Evolutionary conservation across 2,797 vertebrate species (phyloP).

Genomic region (Hafferia zeledoni): DNA sequence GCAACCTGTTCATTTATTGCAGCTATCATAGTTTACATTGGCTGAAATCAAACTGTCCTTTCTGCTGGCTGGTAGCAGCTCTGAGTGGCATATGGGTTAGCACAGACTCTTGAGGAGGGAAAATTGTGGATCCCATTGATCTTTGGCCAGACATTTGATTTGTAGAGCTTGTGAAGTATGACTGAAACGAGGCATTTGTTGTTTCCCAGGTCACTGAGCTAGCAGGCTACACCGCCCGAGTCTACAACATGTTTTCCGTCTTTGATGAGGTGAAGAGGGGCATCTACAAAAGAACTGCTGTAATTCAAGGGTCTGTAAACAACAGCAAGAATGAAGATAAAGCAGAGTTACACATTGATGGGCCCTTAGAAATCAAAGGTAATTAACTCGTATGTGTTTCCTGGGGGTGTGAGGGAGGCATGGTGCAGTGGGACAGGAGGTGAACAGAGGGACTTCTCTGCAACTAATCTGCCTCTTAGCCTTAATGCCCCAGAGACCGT

Average conservation of each 20-base stretch:
- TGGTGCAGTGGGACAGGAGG: background rate
- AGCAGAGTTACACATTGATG: conserved; percentile 81
- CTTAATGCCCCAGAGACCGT: background rate
- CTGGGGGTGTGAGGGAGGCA: background rate
- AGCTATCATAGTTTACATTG: background rate
- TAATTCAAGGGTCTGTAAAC: conserved; percentile 69
- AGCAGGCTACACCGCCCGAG: conserved; percentile 94
- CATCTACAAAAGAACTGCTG: conserved; percentile 88
- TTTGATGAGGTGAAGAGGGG: conserved; percentile 95
- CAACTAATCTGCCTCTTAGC: background rate
- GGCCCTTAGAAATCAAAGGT: conserved; percentile 93
- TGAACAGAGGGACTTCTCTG: background rate
- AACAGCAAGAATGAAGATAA: conserved; percentile 77
- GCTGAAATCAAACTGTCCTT: background rate
- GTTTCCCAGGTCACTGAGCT: conserved; percentile 90
- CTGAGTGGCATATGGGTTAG: background rate
- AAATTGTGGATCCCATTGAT: background rate
- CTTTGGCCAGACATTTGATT: background rate
- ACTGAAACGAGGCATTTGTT: conserved; percentile 26
- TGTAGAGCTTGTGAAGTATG: background rate
- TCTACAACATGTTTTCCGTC: conserved; percentile 95
- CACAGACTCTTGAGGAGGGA: background rate
- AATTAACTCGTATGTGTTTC: conserved; percentile 14
- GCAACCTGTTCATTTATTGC: background rate
- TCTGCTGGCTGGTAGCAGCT: background rate